Evolutionary conservation across 1,140 invertebrate genomes (phyloP), one percentile per base, ranked within the genome.

Genomic region (Trichonephila inaurata): DNA sequence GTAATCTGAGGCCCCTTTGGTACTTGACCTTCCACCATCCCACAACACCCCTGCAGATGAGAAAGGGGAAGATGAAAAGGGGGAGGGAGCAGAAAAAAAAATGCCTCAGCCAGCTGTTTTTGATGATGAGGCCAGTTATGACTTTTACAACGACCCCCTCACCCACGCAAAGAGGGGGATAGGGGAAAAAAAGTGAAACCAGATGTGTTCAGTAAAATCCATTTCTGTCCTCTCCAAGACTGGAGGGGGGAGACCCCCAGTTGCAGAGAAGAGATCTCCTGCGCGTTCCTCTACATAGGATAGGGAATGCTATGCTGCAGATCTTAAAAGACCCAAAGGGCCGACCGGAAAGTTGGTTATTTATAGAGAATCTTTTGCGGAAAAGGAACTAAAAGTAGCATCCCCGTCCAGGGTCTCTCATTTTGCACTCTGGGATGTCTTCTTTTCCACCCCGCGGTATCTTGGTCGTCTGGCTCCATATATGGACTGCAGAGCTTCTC

Each of bases 41-140:
- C 51, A 24, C 58, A 7, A 51, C 51, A 51, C 51, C 51, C 16
- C 44, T n/a, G 51, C 5, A 69, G 21, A 69, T 51, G 61, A 85
- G 58, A 44, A 21, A 62, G 51, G 44, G 51, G 40, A n/a, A 58
- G 28, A 14, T 2, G 14, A 64, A 64, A 64, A 62, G 44, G 51
- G 61, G 51, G 33, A 82, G 60, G 40, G n/a, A 33, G 16, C 33
- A 21, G 28, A 81, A 89, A 89, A 92, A n/a, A 88, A 87, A 87
- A 60, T 72, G 19, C n/a, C 40, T 86, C 21, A 88, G 72, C 51
- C 92, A 93, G 92, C 92, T 93, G 92, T 88, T 77, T 89, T 89
- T 93, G 66, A 93, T 92, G 90, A 92, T 92, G 92, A 93, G 92
- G 92, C 72, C 92, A 93, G 92, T 93, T 93, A 93, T 93, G 92